A percentile compares a stretch with the other conserved stretches of the same genome.
phyloP scores from a whole-genome alignment of 2,888 invertebrate species.

The Penaeus monodon region DNA sequence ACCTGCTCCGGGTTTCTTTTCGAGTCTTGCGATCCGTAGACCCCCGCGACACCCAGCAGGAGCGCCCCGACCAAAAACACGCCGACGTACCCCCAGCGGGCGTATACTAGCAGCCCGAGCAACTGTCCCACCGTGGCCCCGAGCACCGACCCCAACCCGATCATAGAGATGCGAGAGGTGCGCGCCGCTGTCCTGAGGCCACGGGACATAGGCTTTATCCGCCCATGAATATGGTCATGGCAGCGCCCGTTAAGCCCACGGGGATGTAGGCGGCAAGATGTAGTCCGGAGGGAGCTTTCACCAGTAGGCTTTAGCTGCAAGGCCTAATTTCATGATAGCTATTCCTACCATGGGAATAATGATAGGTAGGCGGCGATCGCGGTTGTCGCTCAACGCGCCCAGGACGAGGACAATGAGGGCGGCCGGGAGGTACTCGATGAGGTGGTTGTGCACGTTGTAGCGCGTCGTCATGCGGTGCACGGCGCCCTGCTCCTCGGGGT shows the following conservation, averaged over 20 bases:
- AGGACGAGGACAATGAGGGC: slow-evolving; percentile 14
- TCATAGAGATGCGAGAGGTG: too few species aligned
- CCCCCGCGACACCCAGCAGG: too few species aligned
- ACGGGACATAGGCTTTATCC: slow-evolving; percentile 1
- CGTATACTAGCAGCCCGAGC: too few species aligned
- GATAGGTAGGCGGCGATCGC: neutral
- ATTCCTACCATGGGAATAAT: slow-evolving; percentile 5
- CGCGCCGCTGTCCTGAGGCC: too few species aligned
- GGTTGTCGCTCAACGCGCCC: slow-evolving; percentile 34
- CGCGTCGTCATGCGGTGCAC: slow-evolving; percentile 3
- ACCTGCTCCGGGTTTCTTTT: too few species aligned
- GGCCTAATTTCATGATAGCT: neutral
- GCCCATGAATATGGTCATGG: neutral
- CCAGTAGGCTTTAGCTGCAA: slow-evolving; percentile 3
- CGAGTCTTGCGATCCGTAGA: too few species aligned
- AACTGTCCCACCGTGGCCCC: too few species aligned
- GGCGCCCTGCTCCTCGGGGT: slow-evolving; percentile 19
- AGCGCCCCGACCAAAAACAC: too few species aligned
- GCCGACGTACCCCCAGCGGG: too few species aligned
- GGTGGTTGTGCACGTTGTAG: slow-evolving; percentile 3
- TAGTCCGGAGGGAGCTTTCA: slow-evolving; percentile 10
- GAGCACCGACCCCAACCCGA: too few species aligned
- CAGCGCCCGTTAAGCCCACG: slow-evolving; percentile 10
- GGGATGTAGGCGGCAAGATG: slow-evolving; percentile 9
- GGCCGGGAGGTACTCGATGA: slow-evolving; percentile 19